Evolutionary conservation across 2,888 invertebrate species (phyloP).

Genomic region (Philereme transversata): DNA sequence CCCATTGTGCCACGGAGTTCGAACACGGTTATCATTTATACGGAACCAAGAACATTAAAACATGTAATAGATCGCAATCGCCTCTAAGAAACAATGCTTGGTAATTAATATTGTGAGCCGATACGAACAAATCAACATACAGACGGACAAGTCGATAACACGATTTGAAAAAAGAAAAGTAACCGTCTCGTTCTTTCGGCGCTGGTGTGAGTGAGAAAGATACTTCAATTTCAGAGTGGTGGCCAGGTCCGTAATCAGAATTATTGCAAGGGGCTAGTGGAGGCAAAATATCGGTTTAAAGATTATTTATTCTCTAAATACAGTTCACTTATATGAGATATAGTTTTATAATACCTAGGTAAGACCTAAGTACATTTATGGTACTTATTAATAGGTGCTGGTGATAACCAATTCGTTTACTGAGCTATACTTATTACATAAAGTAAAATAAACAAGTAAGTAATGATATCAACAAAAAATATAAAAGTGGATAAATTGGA

Average conservation of each 20-base stretch:
- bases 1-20: no score
- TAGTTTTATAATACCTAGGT: no score
- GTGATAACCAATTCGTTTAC: no score
- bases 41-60: conserved; percentile 16
- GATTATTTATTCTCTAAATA: neutral
- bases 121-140: conserved; percentile 74
- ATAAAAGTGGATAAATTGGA: no score
- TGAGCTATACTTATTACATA: no score
- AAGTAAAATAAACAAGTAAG: no score
- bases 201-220: conserved; percentile 48
- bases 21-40: neutral
- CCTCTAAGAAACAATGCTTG: conserved; percentile 63
- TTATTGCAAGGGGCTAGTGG: neutral
- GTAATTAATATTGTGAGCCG: conserved; percentile 76
- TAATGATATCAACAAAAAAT: no score
- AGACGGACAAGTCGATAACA: conserved; percentile 66
- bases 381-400: no score
- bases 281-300: neutral
- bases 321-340: no score
- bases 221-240: conserved; percentile 60
- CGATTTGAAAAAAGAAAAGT: conserved; percentile 65
- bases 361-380: no score
- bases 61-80: conserved; percentile 57
- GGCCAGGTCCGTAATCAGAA: conserved; percentile 11
- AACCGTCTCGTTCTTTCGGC: conserved; percentile 49